These are phyloP conservation scores for Muraenolepis orangiensis DNA, from an alignment of 2,797 vertebrate genomes.

Conservation along the genomic window DNA sequence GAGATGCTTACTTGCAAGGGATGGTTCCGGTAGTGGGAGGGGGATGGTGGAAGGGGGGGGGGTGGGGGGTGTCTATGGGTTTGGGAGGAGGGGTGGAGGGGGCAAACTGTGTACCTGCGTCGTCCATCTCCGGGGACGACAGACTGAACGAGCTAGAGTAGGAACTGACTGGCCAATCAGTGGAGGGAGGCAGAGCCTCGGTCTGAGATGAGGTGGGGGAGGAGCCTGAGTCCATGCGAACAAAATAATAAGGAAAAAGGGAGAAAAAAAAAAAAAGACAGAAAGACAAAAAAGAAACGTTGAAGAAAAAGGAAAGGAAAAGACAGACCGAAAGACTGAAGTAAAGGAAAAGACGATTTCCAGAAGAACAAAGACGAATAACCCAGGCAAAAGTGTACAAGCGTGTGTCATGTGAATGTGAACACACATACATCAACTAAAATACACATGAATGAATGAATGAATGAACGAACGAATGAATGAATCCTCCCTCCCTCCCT, in stretches of 20 bases:
- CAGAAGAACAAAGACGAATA: slow-evolving; percentile 38
- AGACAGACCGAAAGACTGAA: slow-evolving; percentile 49
- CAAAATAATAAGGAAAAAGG: no score
- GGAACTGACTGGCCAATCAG: slow-evolving; percentile 89
- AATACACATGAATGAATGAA: background rate
- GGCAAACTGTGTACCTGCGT: slow-evolving; percentile 77
- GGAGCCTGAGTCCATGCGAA: slow-evolving; percentile 63
- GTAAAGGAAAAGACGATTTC: slow-evolving; percentile 24
- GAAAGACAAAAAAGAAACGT: slow-evolving; percentile 1
- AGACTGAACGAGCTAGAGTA: slow-evolving; percentile 87
- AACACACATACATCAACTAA: background rate
- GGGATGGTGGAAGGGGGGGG: background rate
- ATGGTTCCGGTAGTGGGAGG: slow-evolving; percentile 28
- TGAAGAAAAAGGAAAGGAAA: background rate
- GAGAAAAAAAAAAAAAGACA: slow-evolving; percentile 56
- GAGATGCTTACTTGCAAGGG: slow-evolving; percentile 31
- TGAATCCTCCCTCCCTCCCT: background rate
- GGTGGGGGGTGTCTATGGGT: slow-evolving; percentile 15
- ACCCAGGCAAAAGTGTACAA: background rate
- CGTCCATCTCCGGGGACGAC: slow-evolving; percentile 80
- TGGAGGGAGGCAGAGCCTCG: slow-evolving; percentile 85
- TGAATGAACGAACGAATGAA: no score
- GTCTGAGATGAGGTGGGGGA: slow-evolving; percentile 88
- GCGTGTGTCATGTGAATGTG: background rate
- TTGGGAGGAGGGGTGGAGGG: background rate